Percentiles rank a stretch among this genome's conserved stretches.
These are phyloP conservation scores for Bryconaethiops microstoma DNA, from an alignment of 2,797 vertebrate species.

Conservation along the genomic window DNA sequence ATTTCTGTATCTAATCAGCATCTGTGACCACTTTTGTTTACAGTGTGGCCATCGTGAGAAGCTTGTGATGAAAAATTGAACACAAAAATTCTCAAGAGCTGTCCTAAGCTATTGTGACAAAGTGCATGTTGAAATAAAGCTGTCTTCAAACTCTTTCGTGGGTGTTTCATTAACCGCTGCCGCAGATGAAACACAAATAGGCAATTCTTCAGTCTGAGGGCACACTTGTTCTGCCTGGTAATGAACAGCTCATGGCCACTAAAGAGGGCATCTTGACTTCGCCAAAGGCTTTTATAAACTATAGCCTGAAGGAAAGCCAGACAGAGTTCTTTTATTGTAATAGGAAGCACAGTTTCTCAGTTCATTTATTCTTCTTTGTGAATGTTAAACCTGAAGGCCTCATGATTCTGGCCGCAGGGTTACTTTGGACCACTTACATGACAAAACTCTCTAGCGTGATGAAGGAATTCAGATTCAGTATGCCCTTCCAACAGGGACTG, in stretches of 20 bases:
- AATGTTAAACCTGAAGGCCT: conserved; percentile 65
- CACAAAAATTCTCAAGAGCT: conserved; percentile 15
- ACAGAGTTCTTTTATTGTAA: conserved; percentile 56
- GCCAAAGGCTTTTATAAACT: conserved; percentile 50
- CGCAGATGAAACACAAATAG: conserved; percentile 69
- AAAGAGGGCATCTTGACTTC: conserved; percentile 46
- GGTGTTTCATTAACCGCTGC: conserved; percentile 70
- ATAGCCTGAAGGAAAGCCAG: conserved; percentile 34
- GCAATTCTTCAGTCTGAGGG: conserved; percentile 63
- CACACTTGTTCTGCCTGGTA: conserved; percentile 47
- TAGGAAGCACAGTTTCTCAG: conserved; percentile 64
- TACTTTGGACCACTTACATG: conserved; percentile 65
- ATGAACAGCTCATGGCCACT: conserved; percentile 53
- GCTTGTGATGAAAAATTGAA: conserved; percentile 4
- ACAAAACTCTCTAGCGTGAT: conserved; percentile 48
- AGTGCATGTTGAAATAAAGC: conserved; percentile 5
- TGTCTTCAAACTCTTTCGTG: conserved; percentile 45
- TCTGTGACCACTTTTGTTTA: neutral
- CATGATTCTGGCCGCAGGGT: conserved; percentile 63
- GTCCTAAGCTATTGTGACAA: neutral
- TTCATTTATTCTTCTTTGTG: conserved; percentile 67
- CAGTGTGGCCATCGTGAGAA: neutral
- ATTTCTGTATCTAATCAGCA: neutral
- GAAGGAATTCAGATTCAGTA: conserved; percentile 61
- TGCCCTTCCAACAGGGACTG: conserved; percentile 51